Percentiles rank a stretch among this genome's conserved stretches.
These are phyloP conservation scores for Sternotherus odoratus DNA, from an alignment of 2,797 vertebrate genomes.

Conservation along the genomic window DNA sequence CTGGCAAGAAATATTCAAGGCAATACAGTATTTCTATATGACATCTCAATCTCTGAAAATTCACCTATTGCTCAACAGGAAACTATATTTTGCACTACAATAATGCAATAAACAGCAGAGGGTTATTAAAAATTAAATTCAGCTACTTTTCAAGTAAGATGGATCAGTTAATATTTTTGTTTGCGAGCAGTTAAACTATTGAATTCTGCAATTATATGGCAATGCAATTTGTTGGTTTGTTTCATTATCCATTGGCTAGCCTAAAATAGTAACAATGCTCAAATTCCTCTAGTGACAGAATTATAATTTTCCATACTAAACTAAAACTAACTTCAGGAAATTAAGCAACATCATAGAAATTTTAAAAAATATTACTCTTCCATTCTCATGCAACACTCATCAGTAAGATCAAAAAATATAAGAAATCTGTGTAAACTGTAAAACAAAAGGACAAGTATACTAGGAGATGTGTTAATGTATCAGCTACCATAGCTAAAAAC, in stretches of 20 bases:
- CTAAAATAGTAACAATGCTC: slow-evolving; percentile 2
- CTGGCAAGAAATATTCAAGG: neutral
- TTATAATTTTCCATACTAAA: neutral
- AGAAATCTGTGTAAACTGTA: neutral
- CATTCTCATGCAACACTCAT: neutral
- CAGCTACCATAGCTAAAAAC: neutral
- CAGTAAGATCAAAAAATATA: slow-evolving; percentile 23
- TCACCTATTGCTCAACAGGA: neutral
- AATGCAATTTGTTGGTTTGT: slow-evolving; percentile 27
- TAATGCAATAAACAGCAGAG: neutral
- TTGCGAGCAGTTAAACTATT: slow-evolving; percentile 1
- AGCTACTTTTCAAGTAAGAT: neutral
- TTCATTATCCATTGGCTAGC: neutral
- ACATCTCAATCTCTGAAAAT: neutral
- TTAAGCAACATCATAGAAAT: neutral
- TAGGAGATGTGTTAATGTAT: neutral
- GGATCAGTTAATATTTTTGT: neutral
- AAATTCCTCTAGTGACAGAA: neutral
- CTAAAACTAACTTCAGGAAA: neutral
- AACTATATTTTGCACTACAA: neutral
- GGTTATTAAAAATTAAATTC: neutral
- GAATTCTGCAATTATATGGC: slow-evolving; percentile 37
- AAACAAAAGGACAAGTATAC: neutral
- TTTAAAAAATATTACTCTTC: neutral
- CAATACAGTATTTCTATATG: neutral